These are phyloP conservation scores for Nematopogon swammerdamellus DNA, from an alignment of 2,888 invertebrate species.

Conservation along the genomic window DNA sequence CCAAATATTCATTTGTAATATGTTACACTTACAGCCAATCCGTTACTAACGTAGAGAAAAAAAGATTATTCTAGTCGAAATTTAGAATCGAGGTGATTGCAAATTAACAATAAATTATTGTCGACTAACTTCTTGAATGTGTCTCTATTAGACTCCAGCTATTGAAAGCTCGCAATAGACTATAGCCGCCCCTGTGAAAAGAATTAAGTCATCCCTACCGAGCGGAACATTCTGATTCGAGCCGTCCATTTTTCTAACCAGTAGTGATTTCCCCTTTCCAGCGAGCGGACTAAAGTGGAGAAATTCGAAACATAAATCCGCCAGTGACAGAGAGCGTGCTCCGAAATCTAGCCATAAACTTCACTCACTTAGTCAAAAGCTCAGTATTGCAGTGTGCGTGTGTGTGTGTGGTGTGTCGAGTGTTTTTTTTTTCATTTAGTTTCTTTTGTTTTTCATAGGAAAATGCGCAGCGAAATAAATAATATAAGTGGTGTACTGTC, in stretches of 20 bases:
- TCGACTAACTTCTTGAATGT: too few species aligned
- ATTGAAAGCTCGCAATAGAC: too few species aligned
- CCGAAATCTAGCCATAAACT: too few species aligned
- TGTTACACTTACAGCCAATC: too few species aligned
- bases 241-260: constrained; percentile 34
- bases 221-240: constrained; percentile 14
- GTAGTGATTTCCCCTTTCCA: constrained; percentile 53
- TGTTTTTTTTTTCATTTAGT: constrained; percentile 25
- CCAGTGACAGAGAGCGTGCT: background rate
- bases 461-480: constrained; percentile 53
- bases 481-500: constrained; percentile 54
- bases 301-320: constrained; percentile 38
- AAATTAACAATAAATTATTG: too few species aligned
- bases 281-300: constrained; percentile 51
- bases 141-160: too few species aligned
- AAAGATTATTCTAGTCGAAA: too few species aligned
- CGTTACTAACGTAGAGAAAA: too few species aligned
- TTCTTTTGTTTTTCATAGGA: constrained; percentile 53
- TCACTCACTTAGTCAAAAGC: background rate
- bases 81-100: too few species aligned
- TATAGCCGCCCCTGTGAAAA: too few species aligned
- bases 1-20: too few species aligned
- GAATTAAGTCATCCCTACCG: background rate
- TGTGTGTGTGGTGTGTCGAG: background rate
- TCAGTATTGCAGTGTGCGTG: background rate